phyloP scores from a whole-genome alignment of 2,888 invertebrate species.

The Amorpha juglandis region DNA sequence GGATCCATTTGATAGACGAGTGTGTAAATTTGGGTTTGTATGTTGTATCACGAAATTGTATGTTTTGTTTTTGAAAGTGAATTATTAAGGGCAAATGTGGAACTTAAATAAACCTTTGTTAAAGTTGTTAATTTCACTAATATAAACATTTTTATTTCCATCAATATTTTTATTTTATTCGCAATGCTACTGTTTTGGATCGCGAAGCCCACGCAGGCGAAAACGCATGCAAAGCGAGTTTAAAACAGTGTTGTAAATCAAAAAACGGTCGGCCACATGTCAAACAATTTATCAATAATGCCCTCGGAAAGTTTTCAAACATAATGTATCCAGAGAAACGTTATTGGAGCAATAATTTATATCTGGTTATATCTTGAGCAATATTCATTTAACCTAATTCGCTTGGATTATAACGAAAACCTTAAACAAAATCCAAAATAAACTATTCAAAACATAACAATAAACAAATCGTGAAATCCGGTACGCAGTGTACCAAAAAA shows the following conservation, averaged over 20 bases:
- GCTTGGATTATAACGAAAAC: constrained; percentile 1
- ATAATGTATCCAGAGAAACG: not conserved
- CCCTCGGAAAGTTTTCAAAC: constrained; percentile 22
- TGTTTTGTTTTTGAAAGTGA: too few species aligned
- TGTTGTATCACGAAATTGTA: too few species aligned
- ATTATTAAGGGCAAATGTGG: too few species aligned
- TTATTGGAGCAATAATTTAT: constrained; percentile 23
- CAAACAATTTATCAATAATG: constrained; percentile 21
- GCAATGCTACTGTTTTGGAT: not conserved
- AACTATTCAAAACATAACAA: constrained; percentile 26
- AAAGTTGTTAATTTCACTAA: too few species aligned
- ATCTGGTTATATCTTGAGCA: constrained; percentile 21
- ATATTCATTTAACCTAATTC: constrained; percentile 26
- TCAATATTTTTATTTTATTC: too few species aligned
- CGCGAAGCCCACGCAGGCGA: constrained; percentile 1
- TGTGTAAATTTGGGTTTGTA: not conserved
- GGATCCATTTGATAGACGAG: not conserved
- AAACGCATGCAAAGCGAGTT: constrained; percentile 6
- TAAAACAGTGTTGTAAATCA: constrained; percentile 20
- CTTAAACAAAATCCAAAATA: constrained; percentile 27
- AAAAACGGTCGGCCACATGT: constrained; percentile 18
- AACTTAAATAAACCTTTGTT: too few species aligned
- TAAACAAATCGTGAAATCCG: constrained; percentile 28
- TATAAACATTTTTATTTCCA: too few species aligned
- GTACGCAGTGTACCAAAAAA: not conserved